phyloP scores from a whole-genome alignment of 2,888 invertebrate genomes.

The Acronicta psi region DNA sequence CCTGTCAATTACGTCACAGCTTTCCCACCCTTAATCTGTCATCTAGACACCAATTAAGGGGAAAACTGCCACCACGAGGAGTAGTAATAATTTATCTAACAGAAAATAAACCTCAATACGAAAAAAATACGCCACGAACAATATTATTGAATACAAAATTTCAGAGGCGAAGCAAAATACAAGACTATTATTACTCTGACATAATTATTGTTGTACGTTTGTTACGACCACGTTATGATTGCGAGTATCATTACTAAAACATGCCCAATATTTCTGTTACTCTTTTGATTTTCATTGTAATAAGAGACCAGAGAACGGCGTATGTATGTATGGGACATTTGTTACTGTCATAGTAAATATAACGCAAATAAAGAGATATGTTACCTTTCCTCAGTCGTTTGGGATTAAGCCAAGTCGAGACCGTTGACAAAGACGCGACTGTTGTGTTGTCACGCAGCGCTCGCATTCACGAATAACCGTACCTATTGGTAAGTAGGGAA shows the following conservation, averaged over 20 bases:
- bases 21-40: slow-evolving; percentile 84
- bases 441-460: slow-evolving; percentile 71
- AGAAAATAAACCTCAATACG: slow-evolving; percentile 61
- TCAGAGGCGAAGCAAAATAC: slow-evolving; percentile 22
- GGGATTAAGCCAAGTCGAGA: slow-evolving; percentile 81
- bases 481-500: slow-evolving; percentile 65
- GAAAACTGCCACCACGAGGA: slow-evolving; percentile 76
- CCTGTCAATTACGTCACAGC: slow-evolving; percentile 86
- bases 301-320: slow-evolving; percentile 52
- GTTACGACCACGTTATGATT: slow-evolving; percentile 19
- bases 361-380: slow-evolving; percentile 79
- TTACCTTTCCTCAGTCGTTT: slow-evolving; percentile 79
- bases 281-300: slow-evolving; percentile 55
- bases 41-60: slow-evolving; percentile 86
- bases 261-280: slow-evolving; percentile 51
- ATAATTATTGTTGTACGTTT: slow-evolving; percentile 27
- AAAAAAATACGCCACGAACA: slow-evolving; percentile 31
- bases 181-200: slow-evolving; percentile 27
- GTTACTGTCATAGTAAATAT: slow-evolving; percentile 76
- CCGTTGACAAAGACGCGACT: slow-evolving; percentile 75
- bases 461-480: slow-evolving; percentile 65
- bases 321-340: slow-evolving; percentile 64
- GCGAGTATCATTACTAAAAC: slow-evolving; percentile 35
- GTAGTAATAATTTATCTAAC: slow-evolving; percentile 79
- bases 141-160: slow-evolving; percentile 47